Conservation (phyloP, 2,113 vertebrate genomes). For the Recurvirostra avosetta region DNA sequence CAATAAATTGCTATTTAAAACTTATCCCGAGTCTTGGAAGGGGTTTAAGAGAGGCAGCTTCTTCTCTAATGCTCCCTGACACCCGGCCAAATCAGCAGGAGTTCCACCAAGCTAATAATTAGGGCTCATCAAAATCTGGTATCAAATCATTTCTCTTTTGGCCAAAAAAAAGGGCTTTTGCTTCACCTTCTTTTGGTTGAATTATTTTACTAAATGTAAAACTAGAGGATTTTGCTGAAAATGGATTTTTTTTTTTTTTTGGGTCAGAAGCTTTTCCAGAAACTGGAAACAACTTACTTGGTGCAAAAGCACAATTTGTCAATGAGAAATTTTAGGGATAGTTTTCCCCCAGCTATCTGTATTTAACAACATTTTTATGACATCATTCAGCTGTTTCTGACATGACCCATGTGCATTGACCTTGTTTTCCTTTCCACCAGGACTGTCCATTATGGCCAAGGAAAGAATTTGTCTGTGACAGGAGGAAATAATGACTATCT, state of each 20-base stretch:
- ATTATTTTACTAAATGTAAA: background rate
- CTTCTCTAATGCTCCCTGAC: background rate
- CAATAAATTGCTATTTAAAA: background rate
- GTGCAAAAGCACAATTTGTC: background rate
- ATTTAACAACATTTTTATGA: background rate
- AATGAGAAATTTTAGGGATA: background rate
- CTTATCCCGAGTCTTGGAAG: background rate
- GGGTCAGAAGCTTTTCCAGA: background rate
- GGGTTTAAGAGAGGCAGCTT: background rate
- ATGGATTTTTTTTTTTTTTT: background rate
- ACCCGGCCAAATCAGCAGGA: background rate
- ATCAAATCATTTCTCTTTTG: background rate
- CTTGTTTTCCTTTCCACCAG: background rate
- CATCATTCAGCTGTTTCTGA: background rate
- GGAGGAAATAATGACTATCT: background rate
- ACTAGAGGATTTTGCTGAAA: background rate
- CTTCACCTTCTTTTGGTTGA: background rate
- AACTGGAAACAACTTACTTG: background rate
- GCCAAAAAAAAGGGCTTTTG: background rate
- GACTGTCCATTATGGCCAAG: background rate
- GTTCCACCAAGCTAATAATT: background rate
- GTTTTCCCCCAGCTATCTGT: background rate
- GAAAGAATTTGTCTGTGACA: background rate
- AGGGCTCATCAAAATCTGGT: background rate
- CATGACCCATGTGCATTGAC: background rate